Base-by-base conservation (phyloP, 1,140 invertebrate genomes). In the Aphidius gifuensis region DNA sequence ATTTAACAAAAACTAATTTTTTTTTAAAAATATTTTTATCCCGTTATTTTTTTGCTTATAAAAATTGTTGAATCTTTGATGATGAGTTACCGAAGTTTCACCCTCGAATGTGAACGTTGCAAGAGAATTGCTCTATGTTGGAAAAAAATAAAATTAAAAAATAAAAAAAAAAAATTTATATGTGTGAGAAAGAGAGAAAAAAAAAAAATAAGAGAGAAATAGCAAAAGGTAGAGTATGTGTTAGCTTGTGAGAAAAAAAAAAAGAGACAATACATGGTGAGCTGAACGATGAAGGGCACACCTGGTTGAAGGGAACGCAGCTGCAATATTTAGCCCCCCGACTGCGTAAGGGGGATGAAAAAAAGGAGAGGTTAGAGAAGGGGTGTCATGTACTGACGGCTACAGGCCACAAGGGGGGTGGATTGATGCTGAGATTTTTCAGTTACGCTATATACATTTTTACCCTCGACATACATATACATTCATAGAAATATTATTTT, bases 361-460 rank as follows among this genome's bases (percentile, higher is more conserved):
- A 76, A 51, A 54, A 66, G 68, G 72, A 71, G 71, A 64, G 68
- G 58, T 44, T 32, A 44, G 45, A 58, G 43, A 58, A 61, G 61
- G 65, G 58, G 61, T 61, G 53, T 53, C 58, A 39, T 38, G 47
- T 47, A 53, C 64, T 58, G 58, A 40, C 38, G 32, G 43, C 45
- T 45, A 49, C 54, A 11, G 53, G 44, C 7, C 46, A 42, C 42
- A 58, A 65, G 65, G 61, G 44, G 65, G 67, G 65, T 69, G 74
- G 74, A 76, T 69, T 73, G 74, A 76, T 76, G 74, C 72, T 72
- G 76, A 75, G 75, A 76, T 78, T 77, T 32, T 32, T 76, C 76
- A 76, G 76, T 78, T 78, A 76, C 72, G 67, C 68, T 46, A 45
- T 32, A 4, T 32, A 32, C 47, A n/a, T 16, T 49, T 51, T 57